Evolutionary conservation across 2,113 vertebrate species (phyloP).

Genomic region (Oxyura jamaicensis): DNA sequence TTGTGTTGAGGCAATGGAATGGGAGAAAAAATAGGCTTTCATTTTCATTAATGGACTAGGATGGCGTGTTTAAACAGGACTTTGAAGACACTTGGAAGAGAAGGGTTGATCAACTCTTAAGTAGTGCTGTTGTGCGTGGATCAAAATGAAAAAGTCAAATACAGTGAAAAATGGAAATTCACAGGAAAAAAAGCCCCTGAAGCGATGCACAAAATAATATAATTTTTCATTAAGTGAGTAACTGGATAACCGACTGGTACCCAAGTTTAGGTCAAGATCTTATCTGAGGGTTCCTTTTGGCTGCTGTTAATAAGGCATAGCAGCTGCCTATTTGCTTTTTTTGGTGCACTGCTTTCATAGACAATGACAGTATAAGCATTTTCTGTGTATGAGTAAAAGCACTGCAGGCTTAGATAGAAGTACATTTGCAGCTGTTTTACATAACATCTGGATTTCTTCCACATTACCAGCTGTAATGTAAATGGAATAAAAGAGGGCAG

Average conservation of each 20-base stretch:
- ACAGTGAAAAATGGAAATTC: not conserved
- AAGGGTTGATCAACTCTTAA: not conserved
- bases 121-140: not conserved
- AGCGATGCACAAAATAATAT: not conserved
- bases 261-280: not conserved
- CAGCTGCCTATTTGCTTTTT: conserved; percentile 6
- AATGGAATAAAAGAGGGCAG: conserved; percentile 45
- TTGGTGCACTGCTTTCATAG: not conserved
- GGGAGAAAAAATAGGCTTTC: not conserved
- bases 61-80: not conserved
- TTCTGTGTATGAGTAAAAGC: conserved; percentile 37
- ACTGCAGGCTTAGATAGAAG: conserved; percentile 23
- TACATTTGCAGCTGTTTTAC: conserved; percentile 63
- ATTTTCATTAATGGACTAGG: not conserved
- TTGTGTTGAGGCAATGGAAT: not conserved
- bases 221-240: not conserved
- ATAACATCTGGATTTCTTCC: conserved; percentile 66
- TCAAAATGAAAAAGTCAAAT: not conserved
- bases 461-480: conserved; percentile 52
- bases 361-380: conserved; percentile 5
- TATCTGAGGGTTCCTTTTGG: not conserved
- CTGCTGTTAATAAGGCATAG: not conserved
- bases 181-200: not conserved
- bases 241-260: not conserved
- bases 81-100: not conserved